Evolutionary conservation across 2,797 vertebrate genomes (phyloP).

Genomic region (Anguilla anguilla): DNA sequence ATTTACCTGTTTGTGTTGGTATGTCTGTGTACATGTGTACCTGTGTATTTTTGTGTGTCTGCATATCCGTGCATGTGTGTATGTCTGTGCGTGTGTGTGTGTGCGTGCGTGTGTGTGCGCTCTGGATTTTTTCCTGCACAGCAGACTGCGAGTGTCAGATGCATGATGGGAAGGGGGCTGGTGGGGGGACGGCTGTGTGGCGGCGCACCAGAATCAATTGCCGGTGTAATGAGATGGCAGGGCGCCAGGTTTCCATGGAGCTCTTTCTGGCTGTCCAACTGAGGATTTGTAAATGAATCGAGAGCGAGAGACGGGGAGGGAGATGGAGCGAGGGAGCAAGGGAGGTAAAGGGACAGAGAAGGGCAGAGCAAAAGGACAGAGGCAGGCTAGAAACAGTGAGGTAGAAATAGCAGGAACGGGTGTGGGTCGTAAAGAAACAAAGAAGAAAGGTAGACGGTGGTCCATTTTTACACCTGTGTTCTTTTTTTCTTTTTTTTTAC

Average conservation of each 20-base stretch:
- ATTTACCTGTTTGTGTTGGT: not conserved
- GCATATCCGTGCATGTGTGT: not conserved
- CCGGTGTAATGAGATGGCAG: slow-evolving; percentile 86
- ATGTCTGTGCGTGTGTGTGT: not conserved
- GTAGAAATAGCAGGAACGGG: slow-evolving; percentile 49
- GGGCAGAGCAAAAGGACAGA: slow-evolving; percentile 47
- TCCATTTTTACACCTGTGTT: not conserved
- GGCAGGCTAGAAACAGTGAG: slow-evolving; percentile 49
- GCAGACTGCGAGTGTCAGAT: slow-evolving; percentile 73
- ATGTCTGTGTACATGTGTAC: not conserved
- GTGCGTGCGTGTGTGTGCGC: slow-evolving; percentile 27
- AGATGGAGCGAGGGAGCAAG: slow-evolving; percentile 46
- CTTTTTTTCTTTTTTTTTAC: slow-evolving; percentile 34
- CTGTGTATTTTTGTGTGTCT: not conserved
- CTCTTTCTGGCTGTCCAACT: slow-evolving; percentile 75
- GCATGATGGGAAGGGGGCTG: slow-evolving; percentile 62
- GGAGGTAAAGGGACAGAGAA: slow-evolving; percentile 40
- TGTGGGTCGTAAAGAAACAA: slow-evolving; percentile 15
- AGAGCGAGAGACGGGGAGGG: slow-evolving; percentile 74
- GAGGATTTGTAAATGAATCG: slow-evolving; percentile 75
- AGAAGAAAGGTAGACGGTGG: slow-evolving; percentile 50
- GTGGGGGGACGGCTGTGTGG: slow-evolving; percentile 68
- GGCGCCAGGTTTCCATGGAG: slow-evolving; percentile 84
- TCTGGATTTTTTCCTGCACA: slow-evolving; percentile 61
- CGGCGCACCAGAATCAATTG: slow-evolving; percentile 84